A percentile compares a stretch with the other conserved stretches of the same genome.
Conservation (phyloP, 1,140 invertebrate genomes). For the Diorhabda elongata region DNA sequence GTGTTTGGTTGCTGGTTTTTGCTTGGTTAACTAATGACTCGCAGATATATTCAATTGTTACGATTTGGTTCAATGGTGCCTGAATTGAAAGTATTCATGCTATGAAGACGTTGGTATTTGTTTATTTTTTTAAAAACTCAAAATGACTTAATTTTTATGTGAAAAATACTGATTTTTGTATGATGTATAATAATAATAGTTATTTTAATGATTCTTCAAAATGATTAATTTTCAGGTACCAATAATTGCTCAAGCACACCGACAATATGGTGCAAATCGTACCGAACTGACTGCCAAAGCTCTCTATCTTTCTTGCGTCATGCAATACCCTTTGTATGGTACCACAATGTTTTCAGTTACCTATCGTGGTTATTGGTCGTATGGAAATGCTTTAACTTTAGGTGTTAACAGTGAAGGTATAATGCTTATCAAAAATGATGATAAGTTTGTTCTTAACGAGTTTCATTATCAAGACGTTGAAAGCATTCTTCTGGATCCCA, state of each 20-base stretch:
- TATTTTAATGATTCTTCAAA: constrained; percentile 18
- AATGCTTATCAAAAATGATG: constrained; percentile 80
- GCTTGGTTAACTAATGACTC: too few relatives aligned
- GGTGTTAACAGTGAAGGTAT: constrained; percentile 91
- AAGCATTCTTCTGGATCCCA: constrained; percentile 86
- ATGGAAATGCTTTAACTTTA: constrained; percentile 61
- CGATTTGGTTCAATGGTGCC: too few relatives aligned
- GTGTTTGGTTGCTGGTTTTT: too few relatives aligned
- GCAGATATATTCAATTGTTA: too few relatives aligned
- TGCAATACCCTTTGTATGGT: constrained; percentile 95
- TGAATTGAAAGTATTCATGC: too few relatives aligned
- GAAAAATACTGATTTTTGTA: background rate
- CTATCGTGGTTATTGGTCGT: constrained; percentile 75
- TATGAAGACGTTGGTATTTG: too few relatives aligned
- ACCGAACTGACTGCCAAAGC: constrained; percentile 89
- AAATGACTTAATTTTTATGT: too few relatives aligned
- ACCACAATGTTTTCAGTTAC: constrained; percentile 90
- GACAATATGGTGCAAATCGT: constrained; percentile 85
- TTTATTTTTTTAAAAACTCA: too few relatives aligned
- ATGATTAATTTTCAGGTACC: constrained; percentile 55
- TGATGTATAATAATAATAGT: constrained; percentile 4
- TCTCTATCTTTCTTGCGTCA: constrained; percentile 90
- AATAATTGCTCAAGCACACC: constrained; percentile 80
- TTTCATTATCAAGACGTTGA: constrained; percentile 84
- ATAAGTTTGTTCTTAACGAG: constrained; percentile 85